Base-by-base conservation (phyloP, 1,140 invertebrate species). In the Papilio helenus region DNA sequence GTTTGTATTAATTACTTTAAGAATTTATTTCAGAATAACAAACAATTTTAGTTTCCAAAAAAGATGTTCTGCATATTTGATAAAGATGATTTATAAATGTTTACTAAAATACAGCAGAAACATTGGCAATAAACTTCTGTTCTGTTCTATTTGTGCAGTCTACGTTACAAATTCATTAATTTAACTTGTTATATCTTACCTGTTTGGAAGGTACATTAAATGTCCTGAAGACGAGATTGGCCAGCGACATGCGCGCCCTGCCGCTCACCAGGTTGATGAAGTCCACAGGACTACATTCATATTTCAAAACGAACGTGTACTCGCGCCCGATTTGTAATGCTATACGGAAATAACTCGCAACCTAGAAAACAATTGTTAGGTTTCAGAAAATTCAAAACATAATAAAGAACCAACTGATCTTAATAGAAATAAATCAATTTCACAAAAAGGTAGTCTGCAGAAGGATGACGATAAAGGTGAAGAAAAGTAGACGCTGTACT, bases 251-350 rank as follows among this genome's bases (percentile, higher is more conserved):
- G 10, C 94, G 83, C 7, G 91, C 85, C 65, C 90, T 84, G 3
- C 94, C 94, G 76, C 90, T 95, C 16, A 95, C 92, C 14, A 93
- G 84, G 72, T 94, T 94, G 16, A 95, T 95, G 76, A 95, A 92
- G 65, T 95, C 94, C 68, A 95, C 80, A 0, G 93, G 88, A 26
- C 90, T 87, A 68, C 89, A 90, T 61, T 94, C 90, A 71, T 94
- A 94, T 79, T 94, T 95, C 49, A 95, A 76, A 12, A 95, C 93
- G 12, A 88, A 91, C 3, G 83, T 81, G 77, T 95, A 95, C 61
- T 92, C 86, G 92, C 93, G 94, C 2, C 93, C 93, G 18, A 95
- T 94, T 82, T 94, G 93, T 16, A 95, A 81, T 0, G 92, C 91
- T 79, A 95, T 95, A 14, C 93, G 88, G 82, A 90, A 95, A 77